Base-by-base conservation (phyloP, 2,113 vertebrate genomes). In the Asarcornis scutulata region DNA sequence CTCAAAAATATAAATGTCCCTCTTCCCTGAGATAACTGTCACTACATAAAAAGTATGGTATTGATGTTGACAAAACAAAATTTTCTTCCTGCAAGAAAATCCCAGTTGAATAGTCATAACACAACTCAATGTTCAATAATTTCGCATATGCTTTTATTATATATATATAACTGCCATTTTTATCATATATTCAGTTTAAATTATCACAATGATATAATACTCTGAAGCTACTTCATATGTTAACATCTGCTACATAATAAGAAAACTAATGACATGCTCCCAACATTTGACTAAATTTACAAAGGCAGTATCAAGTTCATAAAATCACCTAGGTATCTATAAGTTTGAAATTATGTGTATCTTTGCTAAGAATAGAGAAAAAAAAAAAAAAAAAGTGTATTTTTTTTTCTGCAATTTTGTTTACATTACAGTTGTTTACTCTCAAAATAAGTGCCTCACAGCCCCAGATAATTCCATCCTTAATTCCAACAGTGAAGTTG, bases 21-120 rank as follows among this genome's bases (percentile, higher is more conserved):
- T n/a, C n/a, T 95, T 87, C 78, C 48, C 87, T 69, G 63, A 82
- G 93, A 84, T 79, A 60, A 83, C 82, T 79, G 62, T 85, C 44
- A 73, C n/a, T 62, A 82, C 44, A 50, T 76, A 89, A 91, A 80
- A 92, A 86, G 63, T 53, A 20, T n/a, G 4, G 5, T 68, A 59
- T 59, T 27, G 67, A 2, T 38, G 44, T 62, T 87, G 36, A 58
- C 21, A 62, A 94, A 92, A 64, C 58, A 87, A 95, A 87, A 69
- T 94, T 31, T 60, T 64, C 8, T 60, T 56, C 74, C 44, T 62
- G 53, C 27, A 58, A 76, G 32, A 79, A 79, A 91, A 82, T 1
- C 4, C 17, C 2, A 11, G 9, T 2, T 88, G 71, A 88, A 91
- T 27, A 4, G 13, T 69, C 26, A 29, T 13, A 93, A 23, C 8